phyloP scores from a whole-genome alignment of 2,113 vertebrate genomes.

The Benitochromis conjunctus region DNA sequence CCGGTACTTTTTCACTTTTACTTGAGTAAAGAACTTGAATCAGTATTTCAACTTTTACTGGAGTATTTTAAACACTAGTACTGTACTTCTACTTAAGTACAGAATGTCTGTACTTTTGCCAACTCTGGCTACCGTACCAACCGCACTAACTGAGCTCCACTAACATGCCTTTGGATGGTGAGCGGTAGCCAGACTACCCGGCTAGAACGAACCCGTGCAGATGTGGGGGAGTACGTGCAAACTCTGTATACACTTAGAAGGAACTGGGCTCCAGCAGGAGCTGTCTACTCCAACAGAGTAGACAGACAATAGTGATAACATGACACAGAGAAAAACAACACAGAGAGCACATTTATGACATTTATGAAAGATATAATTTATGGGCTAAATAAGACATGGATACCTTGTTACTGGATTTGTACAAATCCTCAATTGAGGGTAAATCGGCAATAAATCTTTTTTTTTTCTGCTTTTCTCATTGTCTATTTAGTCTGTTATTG shows the following conservation, averaged over 20 bases:
- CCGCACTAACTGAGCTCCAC: background rate
- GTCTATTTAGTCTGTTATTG: accelerated
- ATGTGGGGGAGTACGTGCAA: background rate
- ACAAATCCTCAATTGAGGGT: background rate
- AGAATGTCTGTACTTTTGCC: background rate
- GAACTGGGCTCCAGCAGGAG: background rate
- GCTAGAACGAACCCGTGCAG: background rate
- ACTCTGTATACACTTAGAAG: background rate
- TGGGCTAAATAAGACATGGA: background rate
- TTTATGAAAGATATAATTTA: background rate
- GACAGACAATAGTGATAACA: background rate
- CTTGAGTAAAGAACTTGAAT: background rate
- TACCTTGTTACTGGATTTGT: background rate
- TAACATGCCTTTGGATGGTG: background rate
- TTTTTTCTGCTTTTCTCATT: background rate
- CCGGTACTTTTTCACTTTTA: background rate
- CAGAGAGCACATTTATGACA: background rate
- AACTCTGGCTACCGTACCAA: background rate
- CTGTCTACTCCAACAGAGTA: background rate
- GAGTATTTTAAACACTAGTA: background rate
- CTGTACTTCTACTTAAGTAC: background rate
- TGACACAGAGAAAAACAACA: background rate
- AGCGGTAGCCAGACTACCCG: too few relatives aligned
- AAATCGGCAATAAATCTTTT: accelerated
- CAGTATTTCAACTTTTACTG: background rate